phyloP scores from a whole-genome alignment of 2,888 invertebrate species.

The Steinernema hermaphroditum region DNA sequence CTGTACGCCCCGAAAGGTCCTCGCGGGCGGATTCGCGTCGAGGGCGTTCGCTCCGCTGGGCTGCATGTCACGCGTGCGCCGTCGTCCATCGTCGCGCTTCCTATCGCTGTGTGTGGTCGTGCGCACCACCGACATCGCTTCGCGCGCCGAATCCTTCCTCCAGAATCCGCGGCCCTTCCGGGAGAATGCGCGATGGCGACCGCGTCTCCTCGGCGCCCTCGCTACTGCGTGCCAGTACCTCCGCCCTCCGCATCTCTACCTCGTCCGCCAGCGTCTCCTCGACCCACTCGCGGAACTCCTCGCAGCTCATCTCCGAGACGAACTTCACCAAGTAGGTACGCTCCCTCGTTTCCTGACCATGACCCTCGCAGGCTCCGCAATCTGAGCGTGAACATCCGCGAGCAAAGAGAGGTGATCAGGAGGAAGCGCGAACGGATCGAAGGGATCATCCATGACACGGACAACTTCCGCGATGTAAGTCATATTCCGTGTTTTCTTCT shows the following conservation, averaged over 20 bases:
- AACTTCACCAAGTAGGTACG: neutral
- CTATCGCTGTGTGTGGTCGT: neutral
- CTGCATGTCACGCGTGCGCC: neutral
- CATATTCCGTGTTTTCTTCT: too few relatives aligned
- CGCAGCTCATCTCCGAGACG: neutral
- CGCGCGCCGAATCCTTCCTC: neutral
- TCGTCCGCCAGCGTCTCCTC: neutral
- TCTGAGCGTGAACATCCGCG: neutral
- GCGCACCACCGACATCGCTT: neutral
- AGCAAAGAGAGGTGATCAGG: neutral
- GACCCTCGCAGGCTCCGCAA: neutral
- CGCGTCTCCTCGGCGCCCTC: constrained; percentile 15
- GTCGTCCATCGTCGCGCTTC: neutral
- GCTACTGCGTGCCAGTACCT: neutral
- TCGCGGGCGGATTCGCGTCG: neutral
- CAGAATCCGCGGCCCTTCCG: too few relatives aligned
- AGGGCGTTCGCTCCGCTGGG: neutral
- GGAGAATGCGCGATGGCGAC: neutral
- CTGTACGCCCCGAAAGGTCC: neutral
- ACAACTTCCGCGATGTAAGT: neutral
- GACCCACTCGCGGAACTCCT: neutral
- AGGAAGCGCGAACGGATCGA: neutral
- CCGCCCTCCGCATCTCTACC: neutral
- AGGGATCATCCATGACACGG: neutral
- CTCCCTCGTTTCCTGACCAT: neutral